Percentiles rank a stretch among this genome's conserved stretches.
Conservation (phyloP, 2,797 vertebrate genomes). For the Cynopterus sphinx region DNA sequence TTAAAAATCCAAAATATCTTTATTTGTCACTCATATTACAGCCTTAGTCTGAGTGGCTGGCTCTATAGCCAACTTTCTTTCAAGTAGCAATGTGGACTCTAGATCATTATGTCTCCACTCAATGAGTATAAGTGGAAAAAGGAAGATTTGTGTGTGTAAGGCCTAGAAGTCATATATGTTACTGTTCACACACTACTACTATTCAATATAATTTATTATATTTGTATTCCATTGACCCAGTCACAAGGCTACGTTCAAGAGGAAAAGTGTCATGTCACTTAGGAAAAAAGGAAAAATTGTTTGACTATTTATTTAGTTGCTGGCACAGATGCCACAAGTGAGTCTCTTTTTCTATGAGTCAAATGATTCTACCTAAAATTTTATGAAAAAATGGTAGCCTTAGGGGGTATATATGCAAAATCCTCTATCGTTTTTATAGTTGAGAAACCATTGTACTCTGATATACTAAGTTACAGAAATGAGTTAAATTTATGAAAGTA, state of each 20-base stretch:
- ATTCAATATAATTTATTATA: neutral
- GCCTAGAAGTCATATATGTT: too few relatives aligned
- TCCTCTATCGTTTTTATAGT: neutral
- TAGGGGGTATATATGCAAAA: neutral
- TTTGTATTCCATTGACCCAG: neutral
- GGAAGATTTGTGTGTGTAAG: neutral
- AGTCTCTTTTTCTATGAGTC: conserved; percentile 21
- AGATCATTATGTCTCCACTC: neutral
- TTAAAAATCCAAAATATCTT: neutral
- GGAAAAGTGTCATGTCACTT: neutral
- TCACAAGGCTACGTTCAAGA: neutral
- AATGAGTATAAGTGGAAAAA: neutral
- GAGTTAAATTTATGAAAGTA: neutral
- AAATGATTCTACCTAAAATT: neutral
- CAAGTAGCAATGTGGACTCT: neutral
- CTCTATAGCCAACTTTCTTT: neutral
- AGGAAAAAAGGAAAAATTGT: neutral
- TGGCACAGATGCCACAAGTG: neutral
- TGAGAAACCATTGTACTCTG: neutral
- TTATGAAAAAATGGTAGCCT: neutral
- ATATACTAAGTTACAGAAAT: neutral
- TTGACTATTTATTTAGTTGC: neutral
- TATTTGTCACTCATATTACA: neutral
- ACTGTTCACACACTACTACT: neutral
- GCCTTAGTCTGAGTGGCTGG: neutral